A percentile compares a stretch with the other conserved stretches of the same genome.
These are phyloP conservation scores for Drosophila miranda DNA, from an alignment of 1,140 invertebrate genomes.

Conservation along the genomic window DNA sequence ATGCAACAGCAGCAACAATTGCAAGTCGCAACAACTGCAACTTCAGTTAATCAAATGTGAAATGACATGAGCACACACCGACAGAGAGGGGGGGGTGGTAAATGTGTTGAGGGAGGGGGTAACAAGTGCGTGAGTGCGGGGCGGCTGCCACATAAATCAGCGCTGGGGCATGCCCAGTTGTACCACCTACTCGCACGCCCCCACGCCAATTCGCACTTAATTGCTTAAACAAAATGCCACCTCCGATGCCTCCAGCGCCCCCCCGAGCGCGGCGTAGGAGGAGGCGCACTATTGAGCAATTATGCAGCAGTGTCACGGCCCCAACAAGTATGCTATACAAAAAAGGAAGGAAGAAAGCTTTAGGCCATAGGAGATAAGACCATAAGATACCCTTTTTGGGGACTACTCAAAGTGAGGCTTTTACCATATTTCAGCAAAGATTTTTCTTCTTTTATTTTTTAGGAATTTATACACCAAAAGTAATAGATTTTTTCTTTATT, in stretches of 20 bases:
- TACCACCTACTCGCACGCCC: background rate
- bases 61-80: slow-evolving; percentile 48
- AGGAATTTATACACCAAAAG: too few relatives aligned
- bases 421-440: too few relatives aligned
- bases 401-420: too few relatives aligned
- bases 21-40: slow-evolving; percentile 31
- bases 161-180: slow-evolving; percentile 4
- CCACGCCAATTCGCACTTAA: slow-evolving; percentile 44
- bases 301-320: slow-evolving; percentile 29
- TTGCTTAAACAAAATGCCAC: slow-evolving; percentile 67
- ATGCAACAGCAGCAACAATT: background rate
- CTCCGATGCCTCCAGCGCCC: background rate
- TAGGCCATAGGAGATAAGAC: too few relatives aligned
- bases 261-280: background rate
- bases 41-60: slow-evolving; percentile 72
- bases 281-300: slow-evolving; percentile 67
- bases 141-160: slow-evolving; percentile 56
- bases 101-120: too few relatives aligned
- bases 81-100: slow-evolving; percentile 10
- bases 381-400: too few relatives aligned
- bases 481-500: too few relatives aligned
- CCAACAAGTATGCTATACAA: slow-evolving; percentile 26
- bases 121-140: too few relatives aligned
- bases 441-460: too few relatives aligned
- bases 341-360: too few relatives aligned